Evolutionary conservation across 2,888 invertebrate species (phyloP), one percentile per base, ranked within the genome.

Genomic region (Atherix ibis): DNA sequence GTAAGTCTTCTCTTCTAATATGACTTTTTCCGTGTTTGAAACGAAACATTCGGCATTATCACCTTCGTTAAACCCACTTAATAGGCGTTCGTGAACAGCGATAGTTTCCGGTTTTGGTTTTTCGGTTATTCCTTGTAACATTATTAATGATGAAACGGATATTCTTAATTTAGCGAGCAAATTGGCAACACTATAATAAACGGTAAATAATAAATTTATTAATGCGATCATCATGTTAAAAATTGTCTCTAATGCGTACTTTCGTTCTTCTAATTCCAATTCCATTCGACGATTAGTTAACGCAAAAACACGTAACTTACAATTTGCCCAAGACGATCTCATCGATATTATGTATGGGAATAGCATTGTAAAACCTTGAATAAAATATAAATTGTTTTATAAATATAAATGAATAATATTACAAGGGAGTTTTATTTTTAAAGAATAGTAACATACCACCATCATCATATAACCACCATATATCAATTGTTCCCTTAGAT

Each of bases 401-500:
- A n/a, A 28, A 4, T 28, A 13, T 8, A 28, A 28, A 28, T 13
- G 5, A 14, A 22, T 31, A 15, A 18, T 12, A 10, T 18, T 17
- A 24, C n/a, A n/a, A n/a, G n/a, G n/a, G n/a, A n/a, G n/a, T n/a
- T n/a, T n/a, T n/a, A n/a, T n/a, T n/a, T n/a, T n/a, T 4, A 1
- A 12, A 5, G 34, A 17, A 32, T n/a, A n/a, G n/a, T n/a, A 28
- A 30, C 22, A 38, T 34, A 57, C 84, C 84, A 51, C 84, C 84
- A 58, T 85, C 92, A 56, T 94, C 94, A 58, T 91, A 94, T 47
- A 94, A 63, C 94, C 94, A 95, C 85, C 91, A 92, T 29, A 92
- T 89, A 62, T 92, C 92, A 27, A 92, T 76, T 1, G 74, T 77
- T 9, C 89, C 88, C 40, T 75, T 71, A 35, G 73, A 72, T 61